Conservation (phyloP, 2,888 invertebrate genomes). For the Lordiphosa fenestrarum region DNA sequence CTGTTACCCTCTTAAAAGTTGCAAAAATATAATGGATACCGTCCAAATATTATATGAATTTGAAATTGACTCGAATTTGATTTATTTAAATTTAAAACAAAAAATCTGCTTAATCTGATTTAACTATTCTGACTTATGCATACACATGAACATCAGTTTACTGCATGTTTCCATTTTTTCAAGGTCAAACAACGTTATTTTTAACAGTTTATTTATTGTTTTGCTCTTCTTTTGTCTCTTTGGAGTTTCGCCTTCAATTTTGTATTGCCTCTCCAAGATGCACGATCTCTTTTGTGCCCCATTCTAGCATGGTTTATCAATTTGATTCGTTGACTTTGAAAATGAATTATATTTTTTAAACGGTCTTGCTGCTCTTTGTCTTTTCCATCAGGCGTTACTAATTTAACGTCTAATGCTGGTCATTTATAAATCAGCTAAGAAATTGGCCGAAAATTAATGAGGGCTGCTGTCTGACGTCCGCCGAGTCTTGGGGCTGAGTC, state of each 20-base stretch:
- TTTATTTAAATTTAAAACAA: no score
- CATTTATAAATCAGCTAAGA: neutral
- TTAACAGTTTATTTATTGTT: constrained; percentile 19
- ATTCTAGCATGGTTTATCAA: constrained; percentile 50
- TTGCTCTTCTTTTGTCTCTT: constrained; percentile 26
- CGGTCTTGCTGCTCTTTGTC: no score
- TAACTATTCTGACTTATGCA: constrained; percentile 1
- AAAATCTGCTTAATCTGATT: no score
- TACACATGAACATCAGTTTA: neutral
- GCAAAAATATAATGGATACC: no score
- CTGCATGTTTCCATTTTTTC: constrained; percentile 4
- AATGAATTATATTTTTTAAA: constrained; percentile 4
- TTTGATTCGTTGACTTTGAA: constrained; percentile 35
- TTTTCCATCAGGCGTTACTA: neutral
- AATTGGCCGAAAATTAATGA: no score
- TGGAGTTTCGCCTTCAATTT: constrained; percentile 37
- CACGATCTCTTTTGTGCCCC: constrained; percentile 40
- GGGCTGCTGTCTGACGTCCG: no score
- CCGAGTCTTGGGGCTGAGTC: neutral
- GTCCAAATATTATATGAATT: no score
- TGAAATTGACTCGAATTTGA: no score
- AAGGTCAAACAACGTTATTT: constrained; percentile 5
- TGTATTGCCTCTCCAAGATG: constrained; percentile 47
- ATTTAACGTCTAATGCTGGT: constrained; percentile 4
- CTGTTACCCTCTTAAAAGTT: no score